phyloP scores from a whole-genome alignment of 2,113 vertebrate species.

The Petroica traversi region DNA sequence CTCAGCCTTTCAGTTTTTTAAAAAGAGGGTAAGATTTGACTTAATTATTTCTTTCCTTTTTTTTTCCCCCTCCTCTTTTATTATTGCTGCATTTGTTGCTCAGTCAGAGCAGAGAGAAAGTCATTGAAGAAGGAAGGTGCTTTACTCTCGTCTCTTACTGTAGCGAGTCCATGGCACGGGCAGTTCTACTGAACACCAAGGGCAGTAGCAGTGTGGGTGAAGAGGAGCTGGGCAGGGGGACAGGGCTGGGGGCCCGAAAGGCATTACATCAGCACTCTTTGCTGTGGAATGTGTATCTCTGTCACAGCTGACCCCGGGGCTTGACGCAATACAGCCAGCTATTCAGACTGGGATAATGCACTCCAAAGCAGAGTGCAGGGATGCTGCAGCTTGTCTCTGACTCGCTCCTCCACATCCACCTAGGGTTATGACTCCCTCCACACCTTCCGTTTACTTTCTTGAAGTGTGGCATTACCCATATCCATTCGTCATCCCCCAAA shows the following conservation, averaged over 20 bases:
- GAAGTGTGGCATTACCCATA: background rate
- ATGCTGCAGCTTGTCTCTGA: background rate
- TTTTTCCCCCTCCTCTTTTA: background rate
- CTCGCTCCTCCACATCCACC: background rate
- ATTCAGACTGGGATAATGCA: background rate
- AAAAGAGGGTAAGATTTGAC: constrained; percentile 90
- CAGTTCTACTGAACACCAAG: background rate
- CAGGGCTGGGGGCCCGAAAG: background rate
- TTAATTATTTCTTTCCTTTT: background rate
- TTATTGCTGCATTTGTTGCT: background rate
- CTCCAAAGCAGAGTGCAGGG: background rate
- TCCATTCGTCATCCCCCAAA: background rate
- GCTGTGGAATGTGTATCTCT: constrained; percentile 22
- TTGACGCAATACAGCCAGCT: constrained; percentile 17
- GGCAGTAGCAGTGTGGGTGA: background rate
- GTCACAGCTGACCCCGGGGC: background rate
- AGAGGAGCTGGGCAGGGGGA: background rate
- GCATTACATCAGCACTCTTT: constrained; percentile 25
- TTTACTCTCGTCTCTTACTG: background rate
- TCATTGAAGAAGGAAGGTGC: background rate
- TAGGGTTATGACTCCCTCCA: constrained; percentile 24
- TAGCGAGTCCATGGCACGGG: rapidly evolving
- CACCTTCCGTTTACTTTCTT: constrained; percentile 40
- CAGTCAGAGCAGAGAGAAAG: background rate
- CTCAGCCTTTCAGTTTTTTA: constrained; percentile 97